Percentiles rank a stretch among this genome's conserved stretches.
Evolutionary conservation across 2,797 vertebrate genomes (phyloP).

Genomic region (Spea hammondii): DNA sequence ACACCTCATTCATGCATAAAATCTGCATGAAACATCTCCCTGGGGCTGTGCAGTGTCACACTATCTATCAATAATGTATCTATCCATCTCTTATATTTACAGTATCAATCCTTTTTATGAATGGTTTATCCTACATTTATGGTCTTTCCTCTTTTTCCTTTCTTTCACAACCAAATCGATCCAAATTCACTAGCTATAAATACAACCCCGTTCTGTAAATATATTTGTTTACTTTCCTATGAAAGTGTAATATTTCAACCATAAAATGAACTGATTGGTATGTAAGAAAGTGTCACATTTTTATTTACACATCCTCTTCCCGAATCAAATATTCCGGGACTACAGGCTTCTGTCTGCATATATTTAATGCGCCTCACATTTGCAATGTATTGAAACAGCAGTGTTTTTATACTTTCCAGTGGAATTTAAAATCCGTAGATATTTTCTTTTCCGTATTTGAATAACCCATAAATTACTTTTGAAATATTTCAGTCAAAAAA

Average conservation of each 20-base stretch:
- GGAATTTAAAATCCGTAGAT: not conserved
- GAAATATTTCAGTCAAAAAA: not conserved
- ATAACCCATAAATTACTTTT: conserved; percentile 3
- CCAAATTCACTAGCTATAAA: not conserved
- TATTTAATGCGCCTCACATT: conserved; percentile 1
- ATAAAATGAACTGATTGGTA: conserved; percentile 44
- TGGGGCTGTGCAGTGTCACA: too few relatives aligned
- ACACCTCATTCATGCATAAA: too few relatives aligned
- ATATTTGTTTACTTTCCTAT: not conserved
- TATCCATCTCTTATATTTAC: too few relatives aligned
- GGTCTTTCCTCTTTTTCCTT: not conserved
- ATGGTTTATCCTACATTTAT: not conserved
- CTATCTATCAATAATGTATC: not conserved
- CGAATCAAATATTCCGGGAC: conserved; percentile 12
- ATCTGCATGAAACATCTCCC: too few relatives aligned
- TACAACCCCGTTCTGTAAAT: not conserved
- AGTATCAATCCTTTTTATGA: not conserved
- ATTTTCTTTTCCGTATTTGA: not conserved
- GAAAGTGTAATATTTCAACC: conserved; percentile 4
- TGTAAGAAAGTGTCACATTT: conserved; percentile 25
- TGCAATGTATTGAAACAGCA: not conserved
- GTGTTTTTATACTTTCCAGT: not conserved
- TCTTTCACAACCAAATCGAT: not conserved
- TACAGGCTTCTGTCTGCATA: conserved; percentile 25
- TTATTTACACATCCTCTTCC: conserved; percentile 2